Evolutionary conservation across 2,797 vertebrate genomes (phyloP).

Genomic region (Catamblyrhynchus diadema): DNA sequence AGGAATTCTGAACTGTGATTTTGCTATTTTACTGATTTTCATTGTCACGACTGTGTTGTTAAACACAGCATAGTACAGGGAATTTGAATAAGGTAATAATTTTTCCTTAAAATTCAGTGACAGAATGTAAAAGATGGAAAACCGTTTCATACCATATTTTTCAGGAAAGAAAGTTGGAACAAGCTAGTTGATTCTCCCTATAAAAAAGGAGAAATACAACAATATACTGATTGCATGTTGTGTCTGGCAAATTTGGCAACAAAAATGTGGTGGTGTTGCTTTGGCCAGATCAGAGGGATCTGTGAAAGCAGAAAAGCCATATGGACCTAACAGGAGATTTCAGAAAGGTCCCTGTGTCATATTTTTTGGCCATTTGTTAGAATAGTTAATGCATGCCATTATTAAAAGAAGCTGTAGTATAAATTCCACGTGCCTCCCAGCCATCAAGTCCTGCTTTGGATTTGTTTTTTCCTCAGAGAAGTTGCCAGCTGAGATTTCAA

Average conservation of each 20-base stretch:
- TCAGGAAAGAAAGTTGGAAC: neutral
- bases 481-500: neutral
- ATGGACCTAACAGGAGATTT: rapidly evolving
- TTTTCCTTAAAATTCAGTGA: neutral
- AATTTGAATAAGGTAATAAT: neutral
- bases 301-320: neutral
- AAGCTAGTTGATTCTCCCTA: neutral
- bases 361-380: neutral
- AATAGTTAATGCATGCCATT: neutral
- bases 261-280: rapidly evolving
- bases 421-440: neutral
- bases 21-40: neutral
- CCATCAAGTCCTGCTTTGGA: neutral
- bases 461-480: neutral
- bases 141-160: neutral
- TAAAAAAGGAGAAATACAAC: neutral
- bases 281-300: neutral
- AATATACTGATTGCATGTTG: rapidly evolving
- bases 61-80: neutral
- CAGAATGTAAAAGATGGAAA: neutral
- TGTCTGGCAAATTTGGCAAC: neutral
- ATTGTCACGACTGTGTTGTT: rapidly evolving
- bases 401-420: neutral
- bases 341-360: too few relatives aligned
- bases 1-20: neutral